Conservation (phyloP, 2,113 vertebrate genomes). For the Picathartes gymnocephalus region DNA sequence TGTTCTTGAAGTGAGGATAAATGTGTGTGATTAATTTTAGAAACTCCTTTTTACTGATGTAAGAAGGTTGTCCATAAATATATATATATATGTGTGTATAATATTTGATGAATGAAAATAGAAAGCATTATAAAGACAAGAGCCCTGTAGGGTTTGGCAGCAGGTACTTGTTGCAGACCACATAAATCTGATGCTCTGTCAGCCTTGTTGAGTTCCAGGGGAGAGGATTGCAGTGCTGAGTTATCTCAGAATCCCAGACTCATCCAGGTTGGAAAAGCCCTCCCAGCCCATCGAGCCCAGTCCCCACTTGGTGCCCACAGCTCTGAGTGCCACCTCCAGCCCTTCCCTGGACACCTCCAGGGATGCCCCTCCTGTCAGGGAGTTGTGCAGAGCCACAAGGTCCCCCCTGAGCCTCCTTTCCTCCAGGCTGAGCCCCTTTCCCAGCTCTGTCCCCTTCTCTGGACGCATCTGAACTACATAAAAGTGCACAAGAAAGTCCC, state of each 20-base stretch:
- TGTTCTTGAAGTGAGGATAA: neutral
- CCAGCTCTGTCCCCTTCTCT: neutral
- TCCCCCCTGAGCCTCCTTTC: neutral
- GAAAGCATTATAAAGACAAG: neutral
- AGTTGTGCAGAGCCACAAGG: neutral
- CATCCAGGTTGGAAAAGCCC: neutral
- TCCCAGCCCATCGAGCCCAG: rapidly evolving
- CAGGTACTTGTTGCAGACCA: neutral
- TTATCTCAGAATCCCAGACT: neutral
- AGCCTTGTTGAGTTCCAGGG: neutral
- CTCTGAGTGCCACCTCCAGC: neutral
- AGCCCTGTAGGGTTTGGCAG: neutral
- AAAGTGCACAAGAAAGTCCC: neutral
- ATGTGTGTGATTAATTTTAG: neutral
- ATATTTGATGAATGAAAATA: neutral
- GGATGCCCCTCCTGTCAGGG: neutral
- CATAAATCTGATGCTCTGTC: neutral
- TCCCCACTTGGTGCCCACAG: neutral
- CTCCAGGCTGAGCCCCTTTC: neutral
- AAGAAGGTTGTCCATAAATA: neutral
- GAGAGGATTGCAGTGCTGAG: neutral
- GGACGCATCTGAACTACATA: neutral
- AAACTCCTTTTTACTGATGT: neutral
- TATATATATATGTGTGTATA: too few species aligned
- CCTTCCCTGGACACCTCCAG: neutral